Base-by-base conservation (phyloP, 2,113 vertebrate species). In the Eulemur rufifrons region DNA sequence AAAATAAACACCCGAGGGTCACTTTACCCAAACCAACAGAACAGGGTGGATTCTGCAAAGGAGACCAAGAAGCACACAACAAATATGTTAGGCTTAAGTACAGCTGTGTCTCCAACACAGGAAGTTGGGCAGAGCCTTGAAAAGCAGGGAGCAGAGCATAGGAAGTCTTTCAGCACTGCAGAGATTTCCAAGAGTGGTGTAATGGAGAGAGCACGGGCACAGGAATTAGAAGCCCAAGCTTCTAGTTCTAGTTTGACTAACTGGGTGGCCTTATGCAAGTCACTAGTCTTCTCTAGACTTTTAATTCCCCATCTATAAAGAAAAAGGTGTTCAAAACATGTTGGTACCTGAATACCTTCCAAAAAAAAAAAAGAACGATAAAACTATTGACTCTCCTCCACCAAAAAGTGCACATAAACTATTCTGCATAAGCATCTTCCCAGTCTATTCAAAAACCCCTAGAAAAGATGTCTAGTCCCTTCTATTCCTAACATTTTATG, bases 121-220 rank as follows among this genome's bases (percentile, higher is more conserved):
- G 97, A 97, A 97, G 94, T 92, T 91, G 78, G 45, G 77, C 86
- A 97, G 73, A 89, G 84, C 78, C 85, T 96, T 88, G 83, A 89
- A 96, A 93, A 93, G 88, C 94, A 87, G 66, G 63, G 87, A 94
- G 82, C 50, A 17, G 45, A 74, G 88, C 83, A 96, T 95, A 76
- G 93, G 93, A 97, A 96, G 96, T 95, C 93, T 97, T 88, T 61
- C 18, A 80, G 95, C 71, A 42, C 77, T 85, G 91, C 96, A 89
- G 95, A 93, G 93, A 95, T 95, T 98, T 97, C 96, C 87, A 96
- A 96, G 89, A 89, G 92, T 77, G 92, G 92, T 92, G 95, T 92
- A 95, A 97, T 76, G 94, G 88, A 97, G 92, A 95, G 66, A 96
- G 92, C 94, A 86, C 59, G 54, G 88, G 81, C 95, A 92, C 63